These are phyloP conservation scores for Holacanthella duospinosa DNA, from an alignment of 2,888 invertebrate species.

Conservation along the genomic window DNA sequence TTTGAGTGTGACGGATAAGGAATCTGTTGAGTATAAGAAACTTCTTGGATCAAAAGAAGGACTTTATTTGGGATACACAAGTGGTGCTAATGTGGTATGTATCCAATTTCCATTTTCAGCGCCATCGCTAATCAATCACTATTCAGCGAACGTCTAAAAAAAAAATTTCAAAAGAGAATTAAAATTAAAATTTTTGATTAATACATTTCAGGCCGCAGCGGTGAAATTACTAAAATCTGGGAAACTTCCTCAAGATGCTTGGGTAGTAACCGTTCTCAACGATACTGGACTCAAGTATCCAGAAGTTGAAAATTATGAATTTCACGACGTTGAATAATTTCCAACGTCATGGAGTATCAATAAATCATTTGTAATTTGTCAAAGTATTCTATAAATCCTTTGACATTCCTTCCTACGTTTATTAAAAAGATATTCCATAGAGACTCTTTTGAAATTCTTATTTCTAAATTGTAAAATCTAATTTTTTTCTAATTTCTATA, in stretches of 20 bases:
- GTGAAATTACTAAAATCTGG: slow-evolving; percentile 14
- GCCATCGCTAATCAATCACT: no score
- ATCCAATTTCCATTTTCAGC: no score
- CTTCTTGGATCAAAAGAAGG: slow-evolving; percentile 22
- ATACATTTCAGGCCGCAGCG: not conserved
- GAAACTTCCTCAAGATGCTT: slow-evolving; percentile 18
- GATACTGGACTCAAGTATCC: slow-evolving; percentile 25
- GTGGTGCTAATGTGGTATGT: slow-evolving; percentile 20
- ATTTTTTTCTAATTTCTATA: no score
- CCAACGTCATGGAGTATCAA: no score
- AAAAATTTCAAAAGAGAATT: no score
- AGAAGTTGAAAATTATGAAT: slow-evolving; percentile 22
- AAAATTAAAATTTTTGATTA: not conserved
- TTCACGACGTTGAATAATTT: slow-evolving; percentile 10
- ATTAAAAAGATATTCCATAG: no score
- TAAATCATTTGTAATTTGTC: no score
- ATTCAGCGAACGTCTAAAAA: no score
- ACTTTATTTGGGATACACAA: slow-evolving; percentile 23
- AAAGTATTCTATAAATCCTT: no score
- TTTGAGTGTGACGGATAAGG: slow-evolving; percentile 13
- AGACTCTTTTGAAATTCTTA: no score
- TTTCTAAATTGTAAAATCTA: no score
- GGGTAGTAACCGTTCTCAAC: slow-evolving; percentile 25
- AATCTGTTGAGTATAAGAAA: slow-evolving; percentile 21
- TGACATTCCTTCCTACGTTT: no score